Base-by-base conservation (phyloP, 2,113 vertebrate species). In the Apteryx mantelli region DNA sequence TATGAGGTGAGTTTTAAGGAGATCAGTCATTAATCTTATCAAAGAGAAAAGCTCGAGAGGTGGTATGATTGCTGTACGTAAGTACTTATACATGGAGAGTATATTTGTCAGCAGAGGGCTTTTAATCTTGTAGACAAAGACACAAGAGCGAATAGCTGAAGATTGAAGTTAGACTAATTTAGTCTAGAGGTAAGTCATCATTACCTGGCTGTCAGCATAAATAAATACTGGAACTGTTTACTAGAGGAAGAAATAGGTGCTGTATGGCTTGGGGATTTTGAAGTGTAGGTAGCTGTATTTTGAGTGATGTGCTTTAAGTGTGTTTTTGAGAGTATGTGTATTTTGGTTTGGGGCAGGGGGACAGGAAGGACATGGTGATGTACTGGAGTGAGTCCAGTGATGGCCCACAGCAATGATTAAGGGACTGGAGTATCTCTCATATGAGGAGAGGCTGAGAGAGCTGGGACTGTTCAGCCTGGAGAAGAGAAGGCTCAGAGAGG, bases 31-130 rank as follows among this genome's bases (percentile, higher is more conserved):
- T 89, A 82, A 69, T 89, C 52, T 87, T 87, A 79, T 11, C 18
- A 46, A 91, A 95, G 56, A 70, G 42, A 82, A 85, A 82, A 89
- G 77, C 52, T 89, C 13, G 71, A 79, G 81, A 94, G 48, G 6
- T 70, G 56, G 22, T 74, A 64, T 44, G 50, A 74, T 93, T 94
- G 78, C 42, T 76, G 38, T 61, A 5, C 60, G 1, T 86, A 76
- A 85, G 32, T 85, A 85, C 66, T 93, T 93, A n/a, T 19, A 55
- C 78, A 87, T 34, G 48, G 89, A 79, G n/a, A 82, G 61, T 68
- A 13, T 55, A 60, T 91, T 92, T 92, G 81, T 89, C 74, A 75
- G 36, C 12, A 81, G 36, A 61, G 63, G 19, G 58, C 28, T 95
- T 89, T 91, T 93, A 89, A 79, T 89, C 56, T 94, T 19, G 13